phyloP scores from a whole-genome alignment of 2,797 vertebrate genomes.

The Sebastiscus albofasciatus region DNA sequence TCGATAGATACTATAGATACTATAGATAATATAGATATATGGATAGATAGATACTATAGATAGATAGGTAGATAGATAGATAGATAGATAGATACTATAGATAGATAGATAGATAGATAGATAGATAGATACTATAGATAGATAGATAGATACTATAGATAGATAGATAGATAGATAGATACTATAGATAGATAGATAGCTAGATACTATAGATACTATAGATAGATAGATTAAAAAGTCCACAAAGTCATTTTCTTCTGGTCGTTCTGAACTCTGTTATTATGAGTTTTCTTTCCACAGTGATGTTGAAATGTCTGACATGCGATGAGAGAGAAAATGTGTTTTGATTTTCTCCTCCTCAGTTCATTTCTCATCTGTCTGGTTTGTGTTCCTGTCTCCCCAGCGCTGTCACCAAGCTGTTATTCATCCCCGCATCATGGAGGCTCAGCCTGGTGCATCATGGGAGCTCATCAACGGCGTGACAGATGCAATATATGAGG shows the following conservation, averaged over 20 bases:
- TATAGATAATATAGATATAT: no score
- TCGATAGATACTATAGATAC: not conserved
- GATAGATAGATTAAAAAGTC: not conserved
- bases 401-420: conserved; percentile 63
- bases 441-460: conserved; percentile 61
- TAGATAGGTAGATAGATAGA: no score
- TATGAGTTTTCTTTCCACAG: conserved; percentile 16
- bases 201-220: not conserved
- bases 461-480: conserved; percentile 60
- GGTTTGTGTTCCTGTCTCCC: conserved; percentile 55
- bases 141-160: no score
- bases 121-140: no score
- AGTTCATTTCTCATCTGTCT: conserved; percentile 61
- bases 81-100: no score
- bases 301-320: conserved; percentile 17
- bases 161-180: no score
- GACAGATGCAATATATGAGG: conserved; percentile 58
- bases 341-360: conserved; percentile 41
- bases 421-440: conserved; percentile 67
- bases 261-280: not conserved
- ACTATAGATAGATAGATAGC: not conserved
- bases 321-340: conserved; percentile 23
- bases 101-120: no score
- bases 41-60: no score
- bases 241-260: not conserved